Conservation (phyloP, 1,140 invertebrate species). For the Pectinophora gossypiella region DNA sequence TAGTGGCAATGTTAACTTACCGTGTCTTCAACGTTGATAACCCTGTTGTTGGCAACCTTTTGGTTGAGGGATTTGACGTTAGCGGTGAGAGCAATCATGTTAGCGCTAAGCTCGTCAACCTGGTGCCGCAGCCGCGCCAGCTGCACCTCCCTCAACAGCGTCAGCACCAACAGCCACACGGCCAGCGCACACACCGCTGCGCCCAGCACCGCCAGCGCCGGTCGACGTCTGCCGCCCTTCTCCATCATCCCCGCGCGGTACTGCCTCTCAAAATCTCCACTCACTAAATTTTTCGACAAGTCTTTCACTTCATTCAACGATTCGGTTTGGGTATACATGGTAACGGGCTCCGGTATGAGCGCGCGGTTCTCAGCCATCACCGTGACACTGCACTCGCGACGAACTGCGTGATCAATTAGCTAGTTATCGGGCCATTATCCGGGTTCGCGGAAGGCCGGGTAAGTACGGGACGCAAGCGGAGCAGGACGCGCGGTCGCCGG, state of each 20-base stretch:
- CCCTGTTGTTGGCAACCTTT: conserved; percentile 46
- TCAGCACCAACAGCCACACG: conserved; percentile 44
- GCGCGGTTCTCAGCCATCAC: conserved; percentile 53
- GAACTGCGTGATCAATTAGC: conserved; percentile 29
- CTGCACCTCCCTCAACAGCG: conserved; percentile 49
- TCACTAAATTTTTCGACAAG: conserved; percentile 61
- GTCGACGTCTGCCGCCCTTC: conserved; percentile 24
- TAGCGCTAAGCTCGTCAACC: conserved; percentile 51
- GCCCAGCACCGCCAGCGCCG: conserved; percentile 34
- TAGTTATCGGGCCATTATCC: conserved; percentile 50
- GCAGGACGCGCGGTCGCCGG: conserved; percentile 35
- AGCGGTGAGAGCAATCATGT: conserved; percentile 49
- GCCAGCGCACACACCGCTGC: conserved; percentile 30
- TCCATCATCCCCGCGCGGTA: conserved; percentile 35
- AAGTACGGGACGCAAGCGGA: conserved; percentile 22
- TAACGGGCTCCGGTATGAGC: conserved; percentile 40
- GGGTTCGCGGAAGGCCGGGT: conserved; percentile 34
- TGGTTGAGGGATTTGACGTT: conserved; percentile 48
- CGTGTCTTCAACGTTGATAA: conserved; percentile 60
- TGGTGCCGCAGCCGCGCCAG: conserved; percentile 39
- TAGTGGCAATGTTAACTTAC: conserved; percentile 35
- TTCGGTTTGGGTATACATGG: conserved; percentile 58
- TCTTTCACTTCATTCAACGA: conserved; percentile 51
- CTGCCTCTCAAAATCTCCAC: conserved; percentile 59
- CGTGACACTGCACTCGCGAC: conserved; percentile 47